Conservation (phyloP, 2,888 invertebrate species). For the Dioctria linearis region DNA sequence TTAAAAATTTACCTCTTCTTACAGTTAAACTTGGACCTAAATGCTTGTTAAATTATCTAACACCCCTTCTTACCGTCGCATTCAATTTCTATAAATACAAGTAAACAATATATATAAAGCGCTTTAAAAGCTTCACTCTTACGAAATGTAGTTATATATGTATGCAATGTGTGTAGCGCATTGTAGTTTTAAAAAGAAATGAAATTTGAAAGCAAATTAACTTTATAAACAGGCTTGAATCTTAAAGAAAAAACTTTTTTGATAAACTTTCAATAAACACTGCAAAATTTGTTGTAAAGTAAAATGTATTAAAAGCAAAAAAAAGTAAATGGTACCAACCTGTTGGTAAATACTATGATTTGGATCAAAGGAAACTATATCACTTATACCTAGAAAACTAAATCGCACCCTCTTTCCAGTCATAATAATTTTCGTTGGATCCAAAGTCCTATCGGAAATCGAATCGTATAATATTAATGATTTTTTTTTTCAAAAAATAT, state of each 20-base stretch:
- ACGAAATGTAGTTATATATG: too few relatives aligned
- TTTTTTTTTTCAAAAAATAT: not conserved
- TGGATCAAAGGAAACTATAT: constrained; percentile 84
- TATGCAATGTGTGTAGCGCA: too few relatives aligned
- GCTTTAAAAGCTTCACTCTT: too few relatives aligned
- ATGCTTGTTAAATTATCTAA: too few relatives aligned
- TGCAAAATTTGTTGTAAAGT: constrained; percentile 23
- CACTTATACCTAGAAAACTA: constrained; percentile 86
- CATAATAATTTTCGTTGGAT: constrained; percentile 92
- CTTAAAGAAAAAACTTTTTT: constrained; percentile 46
- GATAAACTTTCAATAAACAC: constrained; percentile 20
- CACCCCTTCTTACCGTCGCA: too few relatives aligned
- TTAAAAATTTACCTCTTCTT: too few relatives aligned
- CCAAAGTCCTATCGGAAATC: constrained; percentile 78
- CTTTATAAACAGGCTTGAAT: not conserved
- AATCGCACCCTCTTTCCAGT: constrained; percentile 85
- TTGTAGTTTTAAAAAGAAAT: not conserved
- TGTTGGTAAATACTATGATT: constrained; percentile 82
- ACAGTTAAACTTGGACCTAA: too few relatives aligned
- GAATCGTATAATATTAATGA: not conserved
- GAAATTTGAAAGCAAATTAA: not conserved
- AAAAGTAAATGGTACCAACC: constrained; percentile 62
- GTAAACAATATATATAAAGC: too few relatives aligned
- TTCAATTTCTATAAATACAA: too few relatives aligned
- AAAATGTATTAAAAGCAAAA: constrained; percentile 8